A percentile compares a stretch with the other conserved stretches of the same genome.
Evolutionary conservation across 2,888 invertebrate genomes (phyloP).

Genomic region (Lycia hirtaria): DNA sequence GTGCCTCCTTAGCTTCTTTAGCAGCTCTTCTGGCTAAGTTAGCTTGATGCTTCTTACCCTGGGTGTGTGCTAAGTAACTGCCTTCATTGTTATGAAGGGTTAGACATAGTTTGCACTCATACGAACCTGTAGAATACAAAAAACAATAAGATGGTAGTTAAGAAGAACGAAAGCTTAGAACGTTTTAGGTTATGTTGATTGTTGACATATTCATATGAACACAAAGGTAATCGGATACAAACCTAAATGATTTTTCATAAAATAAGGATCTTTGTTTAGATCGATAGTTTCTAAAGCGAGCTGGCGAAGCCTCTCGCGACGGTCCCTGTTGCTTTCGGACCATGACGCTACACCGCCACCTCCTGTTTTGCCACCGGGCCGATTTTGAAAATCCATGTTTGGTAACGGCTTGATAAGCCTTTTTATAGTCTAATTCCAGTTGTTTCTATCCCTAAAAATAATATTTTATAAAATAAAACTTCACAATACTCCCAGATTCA

Average conservation of each 20-base stretch:
- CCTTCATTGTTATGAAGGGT: constrained; percentile 99
- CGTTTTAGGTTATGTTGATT: constrained; percentile 34
- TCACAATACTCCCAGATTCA: not conserved
- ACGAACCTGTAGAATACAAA: constrained; percentile 88
- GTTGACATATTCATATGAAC: not conserved
- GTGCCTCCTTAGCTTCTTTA: constrained; percentile 99
- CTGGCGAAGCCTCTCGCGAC: constrained; percentile 97
- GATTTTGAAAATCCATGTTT: constrained; percentile 98
- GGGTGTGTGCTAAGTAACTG: constrained; percentile 99
- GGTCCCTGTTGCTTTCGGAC: constrained; percentile 98
- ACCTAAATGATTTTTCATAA: constrained; percentile 99
- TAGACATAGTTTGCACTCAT: constrained; percentile 99
- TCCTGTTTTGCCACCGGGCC: constrained; percentile 99
- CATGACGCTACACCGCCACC: constrained; percentile 99
- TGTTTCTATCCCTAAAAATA: not conserved
- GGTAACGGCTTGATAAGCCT: not conserved
- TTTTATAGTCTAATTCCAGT: constrained; percentile 13
- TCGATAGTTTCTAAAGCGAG: constrained; percentile 99
- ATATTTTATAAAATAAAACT: not conserved
- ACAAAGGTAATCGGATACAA: constrained; percentile 41
- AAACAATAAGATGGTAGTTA: not conserved
- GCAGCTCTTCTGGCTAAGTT: constrained; percentile 98
- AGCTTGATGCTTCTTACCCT: constrained; percentile 99
- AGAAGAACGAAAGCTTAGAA: constrained; percentile 14
- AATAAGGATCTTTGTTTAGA: constrained; percentile 99